Base-by-base conservation (phyloP, 2,797 vertebrate genomes). In the Myotis findleyi region DNA sequence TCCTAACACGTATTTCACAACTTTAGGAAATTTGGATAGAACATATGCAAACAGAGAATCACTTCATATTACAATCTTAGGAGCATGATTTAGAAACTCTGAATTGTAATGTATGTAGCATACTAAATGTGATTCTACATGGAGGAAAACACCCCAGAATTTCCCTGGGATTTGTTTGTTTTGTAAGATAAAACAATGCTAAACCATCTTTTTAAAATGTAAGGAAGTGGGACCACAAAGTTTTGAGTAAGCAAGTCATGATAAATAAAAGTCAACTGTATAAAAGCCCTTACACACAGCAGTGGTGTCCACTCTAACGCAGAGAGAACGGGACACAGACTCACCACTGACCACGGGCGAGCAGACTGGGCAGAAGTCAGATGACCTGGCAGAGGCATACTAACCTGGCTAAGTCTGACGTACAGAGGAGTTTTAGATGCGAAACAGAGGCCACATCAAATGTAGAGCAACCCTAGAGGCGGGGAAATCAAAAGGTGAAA, bases 381-480 rank as follows among this genome's bases (percentile, higher is more conserved):
- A 41, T 0, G 44, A 44, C 18, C 81, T 16, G 3, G 38, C 41
- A 18, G 30, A 23, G 90, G 71, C 53, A 21, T 8, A 49, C 94
- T 94, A 92, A 97, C 96, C 94, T 95, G 89, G 77, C 92, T 55
- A 14, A n/a, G 80, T 41, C 2, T 17, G 77, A 91, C 51, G 62
- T 44, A 49, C 62, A 64, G 84, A 92, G 27, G 89, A 72, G 80
- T 53, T 82, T 66, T 47, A 87, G 80, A 87, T 69, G 89, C 0
- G 6, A 92, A 93, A 55, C 80, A 92, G 73, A 91, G 75, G 84
- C 57, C 95, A 95, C 76, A 21, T 25, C 89, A 93, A 87, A 83
- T 0, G 14, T 68, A 94, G 64, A 59, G 68, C 68, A 89, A 94
- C n/a, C 81, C 96, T 96, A 86, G 55, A 72, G n/a, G 16, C 41